Evolutionary conservation across 2,113 vertebrate species (phyloP).

Genomic region (Gadus chalcogrammus): DNA sequence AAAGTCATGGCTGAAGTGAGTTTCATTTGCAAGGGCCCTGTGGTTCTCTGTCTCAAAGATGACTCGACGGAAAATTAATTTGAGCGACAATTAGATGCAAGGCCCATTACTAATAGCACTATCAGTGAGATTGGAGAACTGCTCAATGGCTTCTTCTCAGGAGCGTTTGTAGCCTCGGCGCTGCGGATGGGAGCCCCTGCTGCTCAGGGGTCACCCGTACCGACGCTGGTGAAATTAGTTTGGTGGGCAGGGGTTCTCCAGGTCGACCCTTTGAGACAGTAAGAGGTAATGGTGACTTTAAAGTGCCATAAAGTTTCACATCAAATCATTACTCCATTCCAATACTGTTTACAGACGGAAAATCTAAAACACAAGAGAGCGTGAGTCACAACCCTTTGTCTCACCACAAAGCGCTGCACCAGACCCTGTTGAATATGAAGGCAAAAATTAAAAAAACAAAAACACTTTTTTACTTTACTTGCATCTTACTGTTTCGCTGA

Average conservation of each 20-base stretch:
- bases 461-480: no score
- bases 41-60: slow-evolving; percentile 17
- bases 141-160: slow-evolving; percentile 32
- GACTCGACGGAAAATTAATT: slow-evolving; percentile 41
- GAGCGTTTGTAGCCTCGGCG: slow-evolving; percentile 39
- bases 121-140: slow-evolving; percentile 39
- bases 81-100: slow-evolving; percentile 47
- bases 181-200: slow-evolving; percentile 28
- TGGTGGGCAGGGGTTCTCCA: slow-evolving; percentile 40
- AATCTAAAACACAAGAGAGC: neutral
- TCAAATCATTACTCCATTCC: neutral
- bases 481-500: no score
- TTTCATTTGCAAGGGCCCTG: slow-evolving; percentile 29
- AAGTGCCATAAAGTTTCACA: slow-evolving; percentile 13
- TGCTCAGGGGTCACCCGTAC: slow-evolving; percentile 52
- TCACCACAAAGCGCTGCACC: neutral
- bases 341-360: slow-evolving; percentile 7
- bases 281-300: slow-evolving; percentile 7
- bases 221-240: slow-evolving; percentile 48
- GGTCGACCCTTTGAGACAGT: slow-evolving; percentile 20
- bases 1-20: slow-evolving; percentile 44
- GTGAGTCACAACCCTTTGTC: neutral
- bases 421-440: neutral
- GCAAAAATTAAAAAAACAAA: neutral
- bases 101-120: slow-evolving; percentile 44